These are phyloP conservation scores for Poliocrania exsul DNA, from an alignment of 2,797 vertebrate genomes.

Conservation along the genomic window DNA sequence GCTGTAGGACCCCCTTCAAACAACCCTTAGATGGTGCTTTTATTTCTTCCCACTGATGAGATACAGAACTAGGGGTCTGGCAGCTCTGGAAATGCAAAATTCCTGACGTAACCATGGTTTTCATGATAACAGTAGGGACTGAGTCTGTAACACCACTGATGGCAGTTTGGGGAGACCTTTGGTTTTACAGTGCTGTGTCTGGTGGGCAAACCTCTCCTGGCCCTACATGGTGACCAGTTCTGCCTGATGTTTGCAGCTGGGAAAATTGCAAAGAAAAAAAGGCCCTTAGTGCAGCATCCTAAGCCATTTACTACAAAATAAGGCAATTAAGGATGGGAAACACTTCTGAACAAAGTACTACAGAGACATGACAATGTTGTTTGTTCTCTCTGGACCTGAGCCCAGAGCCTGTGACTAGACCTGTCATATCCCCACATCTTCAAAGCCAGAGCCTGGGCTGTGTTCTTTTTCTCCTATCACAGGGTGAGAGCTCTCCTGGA, in stretches of 20 bases:
- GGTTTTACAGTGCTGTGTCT: not conserved
- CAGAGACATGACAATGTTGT: not conserved
- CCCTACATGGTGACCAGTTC: not conserved
- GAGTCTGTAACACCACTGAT: not conserved
- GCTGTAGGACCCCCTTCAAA: not conserved
- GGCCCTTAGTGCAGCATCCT: not conserved
- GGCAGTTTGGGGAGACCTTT: not conserved
- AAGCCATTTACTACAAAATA: not conserved
- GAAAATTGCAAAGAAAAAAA: not conserved
- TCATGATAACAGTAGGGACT: not conserved
- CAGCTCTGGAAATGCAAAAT: not conserved
- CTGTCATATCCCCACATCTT: not conserved
- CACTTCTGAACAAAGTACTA: not conserved
- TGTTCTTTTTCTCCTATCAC: not conserved
- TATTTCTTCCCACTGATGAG: not conserved
- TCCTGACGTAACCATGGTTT: not conserved
- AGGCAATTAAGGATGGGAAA: not conserved
- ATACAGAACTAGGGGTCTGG: not conserved
- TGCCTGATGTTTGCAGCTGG: not conserved
- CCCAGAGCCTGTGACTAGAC: not conserved
- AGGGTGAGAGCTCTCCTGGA: conserved; percentile 9
- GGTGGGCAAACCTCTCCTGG: not conserved
- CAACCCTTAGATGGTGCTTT: not conserved
- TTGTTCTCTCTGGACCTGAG: not conserved
- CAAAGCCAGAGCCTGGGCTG: not conserved